Base-by-base conservation (phyloP, 2,888 invertebrate genomes). In the Calephelis perditalis region DNA sequence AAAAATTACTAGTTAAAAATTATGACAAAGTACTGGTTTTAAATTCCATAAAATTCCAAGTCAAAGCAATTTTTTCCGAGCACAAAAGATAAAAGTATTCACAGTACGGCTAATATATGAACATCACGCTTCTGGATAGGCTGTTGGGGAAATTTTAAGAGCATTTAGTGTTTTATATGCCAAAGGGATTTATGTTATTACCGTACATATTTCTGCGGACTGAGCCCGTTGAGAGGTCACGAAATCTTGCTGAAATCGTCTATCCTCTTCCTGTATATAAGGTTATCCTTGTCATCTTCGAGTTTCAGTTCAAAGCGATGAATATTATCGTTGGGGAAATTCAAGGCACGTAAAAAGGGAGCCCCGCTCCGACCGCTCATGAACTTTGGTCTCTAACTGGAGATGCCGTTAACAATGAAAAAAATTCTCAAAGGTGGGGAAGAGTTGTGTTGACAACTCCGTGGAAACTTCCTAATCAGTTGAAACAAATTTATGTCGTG, bases 141-240 rank as follows among this genome's bases (percentile, higher is more conserved):
- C 52, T 54, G 52, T 54, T 77, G 77, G 84, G 86, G 87, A 85
- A 81, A 82, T 83, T 82, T 78, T 75, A 78, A 76, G 83, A 84
- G 81, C 89, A 88, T 90, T 91, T 90, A 91, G 91, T 90, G 90
- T 90, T 91, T 91, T 91, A 91, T 91, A 91, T 88, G 87, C 89
- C 85, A 80, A 84, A 86, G 82, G 89, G 90, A 91, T 91, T 91
- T 90, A 91, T 89, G 87, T 90, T 91, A 91, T 90, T 91, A 86
- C 90, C 84, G 80, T 82, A 87, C 90, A 91, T 91, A 91, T 91
- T 91, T 91, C 84, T 89, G 80, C 81, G 82, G 84, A 81, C 86
- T 81, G 84, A 83, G 87, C 82, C 82, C 79, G 86, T 78, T 87
- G 90, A 90, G 86, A 90, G 89, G 90, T 89, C 90, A 89, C 90